phyloP scores from a whole-genome alignment of 2,888 invertebrate species.

The Eristalis pertinax region DNA sequence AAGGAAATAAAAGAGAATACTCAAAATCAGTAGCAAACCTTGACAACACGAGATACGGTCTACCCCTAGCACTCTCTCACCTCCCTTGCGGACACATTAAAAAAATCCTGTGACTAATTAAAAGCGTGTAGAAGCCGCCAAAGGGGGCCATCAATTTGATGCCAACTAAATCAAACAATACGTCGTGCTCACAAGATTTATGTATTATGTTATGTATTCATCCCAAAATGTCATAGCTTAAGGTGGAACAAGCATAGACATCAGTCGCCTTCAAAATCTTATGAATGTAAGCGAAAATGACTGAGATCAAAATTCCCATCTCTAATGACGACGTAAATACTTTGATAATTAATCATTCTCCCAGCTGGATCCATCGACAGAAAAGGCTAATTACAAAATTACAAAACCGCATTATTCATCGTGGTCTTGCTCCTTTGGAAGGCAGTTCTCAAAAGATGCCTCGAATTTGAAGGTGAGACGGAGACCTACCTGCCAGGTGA shows the following conservation, averaged over 20 bases:
- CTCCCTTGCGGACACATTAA: no score
- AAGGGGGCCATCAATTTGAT: no score
- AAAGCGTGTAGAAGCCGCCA: no score
- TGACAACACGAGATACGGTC: no score
- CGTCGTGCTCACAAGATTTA: no score
- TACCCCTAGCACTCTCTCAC: no score
- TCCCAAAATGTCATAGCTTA: constrained; percentile 1
- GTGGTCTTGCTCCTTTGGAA: neutral
- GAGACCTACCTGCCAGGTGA: neutral
- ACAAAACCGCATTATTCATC: neutral
- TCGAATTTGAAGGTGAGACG: neutral
- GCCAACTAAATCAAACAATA: no score
- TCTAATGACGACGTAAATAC: neutral
- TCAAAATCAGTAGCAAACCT: no score
- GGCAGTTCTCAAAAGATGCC: neutral
- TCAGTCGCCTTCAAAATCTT: neutral
- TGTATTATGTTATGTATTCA: neutral
- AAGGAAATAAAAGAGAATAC: no score
- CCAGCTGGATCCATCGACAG: neutral
- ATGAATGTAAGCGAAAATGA: neutral
- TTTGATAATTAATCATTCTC: neutral
- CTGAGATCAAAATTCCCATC: neutral
- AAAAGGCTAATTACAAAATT: neutral
- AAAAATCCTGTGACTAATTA: no score
- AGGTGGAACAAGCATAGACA: neutral